phyloP scores from a whole-genome alignment of 2,113 vertebrate genomes.

The Nibea albiflora region DNA sequence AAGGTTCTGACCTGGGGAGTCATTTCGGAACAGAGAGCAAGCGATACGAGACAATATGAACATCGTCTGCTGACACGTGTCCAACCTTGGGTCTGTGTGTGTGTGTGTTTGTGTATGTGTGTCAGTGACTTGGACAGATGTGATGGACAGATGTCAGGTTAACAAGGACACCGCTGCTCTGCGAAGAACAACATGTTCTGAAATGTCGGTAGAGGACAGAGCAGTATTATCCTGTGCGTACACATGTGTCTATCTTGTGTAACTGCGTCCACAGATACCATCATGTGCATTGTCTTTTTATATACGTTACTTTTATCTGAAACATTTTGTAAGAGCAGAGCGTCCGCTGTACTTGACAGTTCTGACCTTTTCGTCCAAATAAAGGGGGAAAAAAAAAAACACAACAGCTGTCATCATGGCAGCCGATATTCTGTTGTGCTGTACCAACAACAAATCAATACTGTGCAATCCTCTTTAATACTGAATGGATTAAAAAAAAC shows the following conservation, averaged over 20 bases:
- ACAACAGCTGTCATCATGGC: slow-evolving; percentile 2
- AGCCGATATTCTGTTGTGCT: background rate
- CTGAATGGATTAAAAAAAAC: background rate
- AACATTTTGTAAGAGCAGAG: slow-evolving; percentile 7
- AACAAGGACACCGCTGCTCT: slow-evolving; percentile 33
- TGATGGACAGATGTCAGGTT: slow-evolving; percentile 66
- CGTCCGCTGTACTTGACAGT: slow-evolving; percentile 47
- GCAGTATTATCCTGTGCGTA: slow-evolving; percentile 15
- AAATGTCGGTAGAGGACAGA: slow-evolving; percentile 47
- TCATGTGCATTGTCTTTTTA: background rate
- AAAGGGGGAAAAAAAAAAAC: background rate
- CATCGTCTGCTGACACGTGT: slow-evolving; percentile 28
- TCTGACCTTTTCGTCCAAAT: slow-evolving; percentile 53
- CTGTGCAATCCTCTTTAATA: slow-evolving; percentile 22
- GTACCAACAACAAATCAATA: slow-evolving; percentile 26
- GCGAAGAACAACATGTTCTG: slow-evolving; percentile 58
- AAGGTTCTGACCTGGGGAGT: slow-evolving; percentile 10
- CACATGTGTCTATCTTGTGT: slow-evolving; percentile 20
- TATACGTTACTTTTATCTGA: slow-evolving; percentile 39
- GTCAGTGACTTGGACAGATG: slow-evolving; percentile 55
- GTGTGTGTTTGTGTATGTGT: slow-evolving; percentile 11
- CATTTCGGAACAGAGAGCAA: background rate
- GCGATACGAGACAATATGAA: slow-evolving; percentile 12
- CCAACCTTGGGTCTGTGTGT: background rate
- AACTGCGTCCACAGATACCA: slow-evolving; percentile 13